Percentiles rank a stretch among this genome's conserved stretches.
phyloP scores from a whole-genome alignment of 2,797 vertebrate genomes.

The Peromyscus eremicus region DNA sequence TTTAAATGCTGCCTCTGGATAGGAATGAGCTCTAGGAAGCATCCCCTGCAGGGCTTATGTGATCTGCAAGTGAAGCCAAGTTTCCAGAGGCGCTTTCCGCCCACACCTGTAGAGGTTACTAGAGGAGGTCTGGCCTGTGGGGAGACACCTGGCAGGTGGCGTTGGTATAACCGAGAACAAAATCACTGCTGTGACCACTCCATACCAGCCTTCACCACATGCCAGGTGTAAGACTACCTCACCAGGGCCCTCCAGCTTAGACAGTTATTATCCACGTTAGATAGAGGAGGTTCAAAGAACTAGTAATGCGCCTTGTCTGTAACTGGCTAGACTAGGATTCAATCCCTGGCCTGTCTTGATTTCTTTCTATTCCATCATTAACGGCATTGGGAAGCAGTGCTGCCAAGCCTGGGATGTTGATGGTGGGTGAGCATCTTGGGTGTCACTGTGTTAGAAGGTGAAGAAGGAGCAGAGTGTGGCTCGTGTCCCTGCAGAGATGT shows the following conservation, averaged over 20 bases:
- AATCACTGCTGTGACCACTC: background rate
- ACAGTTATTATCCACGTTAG: background rate
- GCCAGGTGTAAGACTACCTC: background rate
- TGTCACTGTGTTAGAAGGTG: background rate
- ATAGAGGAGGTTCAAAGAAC: background rate
- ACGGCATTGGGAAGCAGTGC: background rate
- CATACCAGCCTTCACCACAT: accelerated
- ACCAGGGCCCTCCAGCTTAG: background rate
- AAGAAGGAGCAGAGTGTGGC: background rate
- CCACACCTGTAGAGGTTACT: background rate
- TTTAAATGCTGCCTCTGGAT: constrained; percentile 19
- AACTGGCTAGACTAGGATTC: background rate
- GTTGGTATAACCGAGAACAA: background rate
- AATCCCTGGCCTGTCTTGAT: background rate
- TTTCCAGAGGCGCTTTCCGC: background rate
- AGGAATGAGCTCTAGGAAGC: constrained; percentile 1
- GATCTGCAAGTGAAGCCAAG: constrained; percentile 14
- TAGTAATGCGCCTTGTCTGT: background rate
- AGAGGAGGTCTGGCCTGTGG: background rate
- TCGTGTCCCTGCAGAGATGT: background rate
- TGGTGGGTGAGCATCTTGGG: background rate
- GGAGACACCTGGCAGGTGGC: background rate
- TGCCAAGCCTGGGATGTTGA: background rate
- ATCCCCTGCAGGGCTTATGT: background rate
- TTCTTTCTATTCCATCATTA: background rate